Base-by-base conservation (phyloP, 2,797 vertebrate genomes). In the Uromys caudimaculatus region DNA sequence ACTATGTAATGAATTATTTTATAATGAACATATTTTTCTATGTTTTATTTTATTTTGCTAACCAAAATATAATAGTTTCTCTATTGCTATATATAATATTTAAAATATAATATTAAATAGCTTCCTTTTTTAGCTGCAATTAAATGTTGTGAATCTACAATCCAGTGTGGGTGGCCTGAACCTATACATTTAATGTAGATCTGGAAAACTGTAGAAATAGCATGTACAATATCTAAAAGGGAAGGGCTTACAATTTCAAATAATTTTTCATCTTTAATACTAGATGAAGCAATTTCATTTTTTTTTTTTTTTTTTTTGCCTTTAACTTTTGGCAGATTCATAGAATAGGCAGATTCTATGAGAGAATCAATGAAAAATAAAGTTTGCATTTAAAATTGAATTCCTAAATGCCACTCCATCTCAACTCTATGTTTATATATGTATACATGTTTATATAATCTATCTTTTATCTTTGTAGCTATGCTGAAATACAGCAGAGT, bases 1-100 rank as follows among this genome's bases (percentile, higher is more conserved):
- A 95, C 91, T 87, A 77, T 84, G 2, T 95, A 95, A 96, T 78
- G 84, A 88, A n/a, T 38, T 92, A 73, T 62, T 91, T 91, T 73
- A 81, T 78, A 44, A 84, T 90, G 67, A 97, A 85, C 10, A n/a
- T 6, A 3, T 60, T 88, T 96, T 95, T 94, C 58, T 41, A 3
- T 78, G 90, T 83, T 32, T 17, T 38, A 3, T 67, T 67, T 67
- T n/a, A 38, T 52, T 89, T 96, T 93, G 9, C 17, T 95, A 92
- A 81, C 21, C 24, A 81, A 76, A 3, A 67, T 85, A 89, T 82
- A 71, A 89, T 86, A 84, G 38, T 56, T 87, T 93, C n/a, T 90
- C 79, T 69, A 19, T 95, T 24, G 23, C 87, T 78, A 82, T 83
- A 24, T 62, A 38, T 67, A 84, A 79, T 24, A 58, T 92, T 93